phyloP scores from a whole-genome alignment of 2,888 invertebrate genomes.

The Brenthis hecate region DNA sequence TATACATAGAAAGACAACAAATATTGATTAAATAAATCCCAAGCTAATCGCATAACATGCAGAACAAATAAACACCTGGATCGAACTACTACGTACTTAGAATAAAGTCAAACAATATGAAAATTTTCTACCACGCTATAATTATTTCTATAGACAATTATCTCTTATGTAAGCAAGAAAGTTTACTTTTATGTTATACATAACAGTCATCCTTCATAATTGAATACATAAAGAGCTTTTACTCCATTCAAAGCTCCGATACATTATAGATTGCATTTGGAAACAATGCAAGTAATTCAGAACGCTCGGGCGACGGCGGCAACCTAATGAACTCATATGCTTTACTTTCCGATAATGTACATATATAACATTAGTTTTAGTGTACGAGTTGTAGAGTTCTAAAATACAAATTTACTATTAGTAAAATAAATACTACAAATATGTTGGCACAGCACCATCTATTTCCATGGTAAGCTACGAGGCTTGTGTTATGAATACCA shows the following conservation, averaged over 20 bases:
- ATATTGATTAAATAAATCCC: too few relatives aligned
- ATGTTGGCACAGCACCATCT: too few relatives aligned
- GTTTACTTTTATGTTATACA: background rate
- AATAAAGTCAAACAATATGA: too few relatives aligned
- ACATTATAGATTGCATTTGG: conserved; percentile 22
- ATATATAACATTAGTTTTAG: conserved; percentile 1
- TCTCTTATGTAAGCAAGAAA: background rate
- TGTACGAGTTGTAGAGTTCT: background rate
- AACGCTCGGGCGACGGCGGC: background rate
- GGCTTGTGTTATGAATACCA: too few relatives aligned
- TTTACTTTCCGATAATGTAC: background rate
- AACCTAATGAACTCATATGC: conserved; percentile 2
- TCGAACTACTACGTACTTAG: too few relatives aligned
- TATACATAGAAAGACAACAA: too few relatives aligned
- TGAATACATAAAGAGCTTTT: conserved; percentile 7
- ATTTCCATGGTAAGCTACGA: too few relatives aligned
- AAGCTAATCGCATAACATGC: too few relatives aligned
- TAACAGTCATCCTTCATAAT: conserved; percentile 1
- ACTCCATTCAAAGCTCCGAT: conserved; percentile 11
- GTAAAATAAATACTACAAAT: too few relatives aligned
- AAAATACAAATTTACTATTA: too few relatives aligned
- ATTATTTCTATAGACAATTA: background rate
- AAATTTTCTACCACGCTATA: too few relatives aligned
- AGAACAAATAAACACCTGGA: too few relatives aligned
- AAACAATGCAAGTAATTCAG: conserved; percentile 8